phyloP scores from a whole-genome alignment of 2,888 invertebrate genomes.

The Hydroisotoma schaefferi region DNA sequence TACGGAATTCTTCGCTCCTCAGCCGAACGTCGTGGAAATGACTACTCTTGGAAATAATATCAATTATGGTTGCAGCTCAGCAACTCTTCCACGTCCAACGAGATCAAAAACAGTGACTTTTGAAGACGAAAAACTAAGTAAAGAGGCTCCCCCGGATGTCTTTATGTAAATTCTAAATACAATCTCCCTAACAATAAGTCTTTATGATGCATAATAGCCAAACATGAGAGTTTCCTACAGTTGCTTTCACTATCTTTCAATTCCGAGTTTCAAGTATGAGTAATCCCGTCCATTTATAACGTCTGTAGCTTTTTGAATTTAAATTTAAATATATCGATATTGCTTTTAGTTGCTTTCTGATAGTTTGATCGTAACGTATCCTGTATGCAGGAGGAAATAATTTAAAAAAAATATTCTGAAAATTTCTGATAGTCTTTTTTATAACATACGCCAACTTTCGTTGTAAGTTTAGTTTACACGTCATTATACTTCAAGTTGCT shows the following conservation, averaged over 20 bases:
- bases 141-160: slow-evolving; percentile 47
- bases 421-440: background rate
- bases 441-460: background rate
- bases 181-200: background rate
- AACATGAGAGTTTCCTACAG: no score
- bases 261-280: background rate
- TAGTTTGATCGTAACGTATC: no score
- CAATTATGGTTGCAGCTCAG: slow-evolving; percentile 42
- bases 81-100: slow-evolving; percentile 45
- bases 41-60: slow-evolving; percentile 41
- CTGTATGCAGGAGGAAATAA: no score
- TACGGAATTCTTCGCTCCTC: slow-evolving; percentile 47
- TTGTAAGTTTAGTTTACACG: background rate
- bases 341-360: no score
- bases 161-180: slow-evolving; percentile 35
- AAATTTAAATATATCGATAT: no score
- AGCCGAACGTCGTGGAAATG: slow-evolving; percentile 47
- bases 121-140: slow-evolving; percentile 48
- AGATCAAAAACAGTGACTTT: slow-evolving; percentile 48
- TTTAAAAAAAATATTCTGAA: no score
- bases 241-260: background rate
- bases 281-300: background rate
- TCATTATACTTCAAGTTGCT: no score
- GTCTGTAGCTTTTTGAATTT: no score
- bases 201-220: no score